Conservation (phyloP, 2,113 vertebrate species). For the Physeter macrocephalus region DNA sequence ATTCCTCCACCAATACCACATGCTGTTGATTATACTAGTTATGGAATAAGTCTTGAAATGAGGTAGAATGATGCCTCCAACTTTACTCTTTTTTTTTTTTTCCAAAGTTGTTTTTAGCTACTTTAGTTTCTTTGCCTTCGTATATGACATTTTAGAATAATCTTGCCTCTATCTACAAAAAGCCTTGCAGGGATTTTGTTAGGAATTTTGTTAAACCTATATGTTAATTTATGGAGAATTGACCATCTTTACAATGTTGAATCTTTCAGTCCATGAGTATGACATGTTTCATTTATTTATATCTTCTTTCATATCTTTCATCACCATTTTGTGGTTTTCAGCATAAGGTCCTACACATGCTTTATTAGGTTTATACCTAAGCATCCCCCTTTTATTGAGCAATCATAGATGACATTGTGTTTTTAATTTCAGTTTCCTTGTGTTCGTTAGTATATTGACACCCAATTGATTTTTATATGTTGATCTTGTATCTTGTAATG, state of each 20-base stretch:
- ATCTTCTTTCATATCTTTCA: not conserved
- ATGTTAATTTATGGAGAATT: too few relatives aligned
- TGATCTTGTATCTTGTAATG: too few relatives aligned
- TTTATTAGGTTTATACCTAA: not conserved
- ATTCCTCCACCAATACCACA: too few relatives aligned
- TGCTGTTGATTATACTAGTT: too few relatives aligned
- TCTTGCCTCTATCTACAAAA: too few relatives aligned
- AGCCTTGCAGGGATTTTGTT: too few relatives aligned
- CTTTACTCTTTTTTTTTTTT: too few relatives aligned
- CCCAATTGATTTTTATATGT: not conserved
- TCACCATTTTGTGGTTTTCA: not conserved
- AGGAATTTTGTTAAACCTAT: too few relatives aligned
- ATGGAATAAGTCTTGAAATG: too few relatives aligned
- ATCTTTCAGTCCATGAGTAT: too few relatives aligned
- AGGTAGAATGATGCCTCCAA: too few relatives aligned
- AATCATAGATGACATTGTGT: not conserved
- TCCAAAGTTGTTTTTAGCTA: not conserved
- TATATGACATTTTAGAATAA: not conserved
- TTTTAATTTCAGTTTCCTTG: not conserved
- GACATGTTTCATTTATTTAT: not conserved
- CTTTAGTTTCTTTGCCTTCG: not conserved
- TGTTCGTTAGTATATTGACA: not conserved
- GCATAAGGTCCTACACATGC: not conserved
- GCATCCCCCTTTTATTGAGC: not conserved
- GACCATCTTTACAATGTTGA: too few relatives aligned